Evolutionary conservation across 2,888 invertebrate genomes (phyloP), one percentile per base, ranked within the genome.

Genomic region (Tachystola acroxantha): DNA sequence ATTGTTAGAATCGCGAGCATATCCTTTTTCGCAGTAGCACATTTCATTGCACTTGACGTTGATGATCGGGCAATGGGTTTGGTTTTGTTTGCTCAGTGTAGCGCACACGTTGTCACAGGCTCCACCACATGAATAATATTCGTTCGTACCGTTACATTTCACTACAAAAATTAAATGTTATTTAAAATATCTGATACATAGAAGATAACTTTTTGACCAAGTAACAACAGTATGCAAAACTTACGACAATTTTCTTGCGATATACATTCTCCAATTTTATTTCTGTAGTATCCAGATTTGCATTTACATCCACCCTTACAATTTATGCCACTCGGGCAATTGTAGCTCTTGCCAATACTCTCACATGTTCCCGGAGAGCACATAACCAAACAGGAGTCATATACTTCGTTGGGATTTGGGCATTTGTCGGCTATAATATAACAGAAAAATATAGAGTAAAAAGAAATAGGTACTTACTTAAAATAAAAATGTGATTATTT

Each of bases 91-190:
- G 2, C 48, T 39, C 2, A 73, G 24, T 5, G 57, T 68, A 0
- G 48, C 46, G 34, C 75, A 75, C 0, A 60, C 65, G 14, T 68
- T 76, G 37, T 76, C 74, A 34, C 74, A 74, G 0, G 59, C 64
- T 7, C 54, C 44, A 1, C 64, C 65, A 36, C 72, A 72, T 1
- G 55, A 42, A 37, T 49, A 69, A 32, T 52, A 63, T 40, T 68
- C 69, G 35, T 64, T 34, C 0, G 43, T 44, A 5, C 64, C 64
- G 2, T 12, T 39, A 37, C 67, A 68, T 45, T 49, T 50, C 7
- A 46, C 65, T 64, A 39, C 9, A 20, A 34, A 37, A 11, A 16
- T 16, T 3, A 16, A 16, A 16, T n/a, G n/a, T n/a, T n/a, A n/a
- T n/a, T n/a, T n/a, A n/a, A n/a, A n/a, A n/a, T n/a, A n/a, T n/a